Evolutionary conservation across 2,113 vertebrate species (phyloP), one percentile per base, ranked within the genome.

Genomic region (Larimichthys polyactis): DNA sequence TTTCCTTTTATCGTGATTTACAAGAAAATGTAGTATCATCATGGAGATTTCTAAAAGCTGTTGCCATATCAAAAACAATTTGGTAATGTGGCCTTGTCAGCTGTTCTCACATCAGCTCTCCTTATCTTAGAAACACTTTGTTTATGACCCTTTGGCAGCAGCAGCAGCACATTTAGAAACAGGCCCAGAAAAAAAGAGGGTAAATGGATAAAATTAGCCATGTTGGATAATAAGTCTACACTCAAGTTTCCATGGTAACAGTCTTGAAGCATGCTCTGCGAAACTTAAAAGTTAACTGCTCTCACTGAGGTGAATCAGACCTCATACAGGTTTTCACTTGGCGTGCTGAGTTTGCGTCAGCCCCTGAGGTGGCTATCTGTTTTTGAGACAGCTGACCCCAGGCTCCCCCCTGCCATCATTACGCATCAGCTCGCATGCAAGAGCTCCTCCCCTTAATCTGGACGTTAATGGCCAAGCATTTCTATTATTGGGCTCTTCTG

Each of bases 401-500:
- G 74, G 27, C 67, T 72, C n/a, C 68, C 74, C 62, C 16, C 9
- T 1, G 58, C 55, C 79, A 19, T 78, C 44, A 32, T 66, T 57
- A 55, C 22, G 12, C 84, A 83, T 86, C 40, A 69, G 36, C 71
- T 80, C 4, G 36, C 76, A 52, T 22, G 52, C 46, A 4, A 32
- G n/a, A 72, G 71, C 69, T 63, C 75, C 83, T 75, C 78, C 82
- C 79, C 63, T 83, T 81, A 57, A 78, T 86, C 71, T 51, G 22
- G 73, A 32, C 51, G 0, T 91, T 82, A 83, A 76, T 87, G 85
- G 89, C 52, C 44, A 51, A 90, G 77, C 73, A 67, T 89, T 91
- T 92, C 92, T 93, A 88, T 92, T 91, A 90, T 88, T 90, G 83
- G 90, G 76, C 82, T 78, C 67, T 82, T 86, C 90, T 82, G 69